Evolutionary conservation across 2,113 vertebrate genomes (phyloP), one percentile per base, ranked within the genome.

Genomic region (Aspidoscelis tigris): DNA sequence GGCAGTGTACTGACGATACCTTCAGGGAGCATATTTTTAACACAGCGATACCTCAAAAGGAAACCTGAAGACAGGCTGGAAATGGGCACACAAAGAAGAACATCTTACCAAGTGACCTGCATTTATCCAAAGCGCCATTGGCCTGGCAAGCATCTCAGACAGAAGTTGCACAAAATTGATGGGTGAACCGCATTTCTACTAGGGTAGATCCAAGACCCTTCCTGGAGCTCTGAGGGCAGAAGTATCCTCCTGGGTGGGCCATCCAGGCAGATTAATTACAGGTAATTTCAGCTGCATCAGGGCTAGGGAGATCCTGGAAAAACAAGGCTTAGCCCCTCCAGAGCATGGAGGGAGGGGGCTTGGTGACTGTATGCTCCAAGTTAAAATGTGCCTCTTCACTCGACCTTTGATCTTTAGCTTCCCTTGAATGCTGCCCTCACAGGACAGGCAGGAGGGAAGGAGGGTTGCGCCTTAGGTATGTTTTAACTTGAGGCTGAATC

Each of bases 1-100:
- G 92, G 88, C 85, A 87, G 87, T 41, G 50, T 82, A 73, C 86
- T 86, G 90, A 66, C 79, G 76, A 92, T 93, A 94, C 92, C 93
- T 96, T 95, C 90, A 87, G 93, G 93, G 92, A 93, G 91, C 94
- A 86, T 88, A 92, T 94, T 96, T 95, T 95, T 93, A 92, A 94
- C 92, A 79, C 0, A 0, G 41, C 55, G 71, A 86, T 89, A 90
- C 92, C 92, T 91, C 94, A 95, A 94, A 95, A 94, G 89, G 89
- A 91, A 91, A 90, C 78, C 88, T 92, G 84, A n/a, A 90, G 92
- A 86, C 84, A 87, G 85, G 74, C 86, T 94, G 91, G 85, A 95
- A 93, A 92, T 79, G 91, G 89, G 78, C 82, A 85, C 83, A 70
- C 71, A 78, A 50, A 61, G 58, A 61, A 84, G 53, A 33, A 78